A percentile compares a stretch with the other conserved stretches of the same genome.
phyloP scores from a whole-genome alignment of 1,140 invertebrate species.

The Drosophila lini region DNA sequence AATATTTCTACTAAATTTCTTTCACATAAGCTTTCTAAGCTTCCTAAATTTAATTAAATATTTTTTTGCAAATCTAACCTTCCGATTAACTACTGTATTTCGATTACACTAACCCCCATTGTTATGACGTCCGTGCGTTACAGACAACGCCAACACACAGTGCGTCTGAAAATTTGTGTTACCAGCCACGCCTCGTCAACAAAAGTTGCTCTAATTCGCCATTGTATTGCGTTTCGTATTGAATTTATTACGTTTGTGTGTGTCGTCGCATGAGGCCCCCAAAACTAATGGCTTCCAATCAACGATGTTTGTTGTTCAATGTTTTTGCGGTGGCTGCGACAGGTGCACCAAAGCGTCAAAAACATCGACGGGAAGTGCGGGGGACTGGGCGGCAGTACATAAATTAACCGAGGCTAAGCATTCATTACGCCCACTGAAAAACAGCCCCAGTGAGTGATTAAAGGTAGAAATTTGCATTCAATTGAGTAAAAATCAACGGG shows the following conservation, averaged over 20 bases:
- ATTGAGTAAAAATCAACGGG: constrained; percentile 14
- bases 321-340: constrained; percentile 38
- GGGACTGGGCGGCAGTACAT: constrained; percentile 15
- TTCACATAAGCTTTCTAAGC: too few species aligned
- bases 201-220: constrained; percentile 67
- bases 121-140: constrained; percentile 38
- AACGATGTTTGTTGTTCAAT: constrained; percentile 62
- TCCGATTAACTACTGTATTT: constrained; percentile 15
- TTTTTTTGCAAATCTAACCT: neutral
- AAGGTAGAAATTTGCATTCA: constrained; percentile 27
- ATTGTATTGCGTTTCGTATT: constrained; percentile 58
- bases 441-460: constrained; percentile 7
- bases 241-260: constrained; percentile 50
- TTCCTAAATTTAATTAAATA: neutral
- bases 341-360: constrained; percentile 49
- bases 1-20: neutral
- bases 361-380: constrained; percentile 16
- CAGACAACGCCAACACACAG: constrained; percentile 32
- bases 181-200: constrained; percentile 37
- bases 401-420: constrained; percentile 38
- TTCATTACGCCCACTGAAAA: constrained; percentile 39
- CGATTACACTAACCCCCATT: constrained; percentile 6
- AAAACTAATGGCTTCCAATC: constrained; percentile 65
- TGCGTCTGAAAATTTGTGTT: constrained; percentile 18
- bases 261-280: constrained; percentile 12